Evolutionary conservation across 1,140 invertebrate species (phyloP), one percentile per base, ranked within the genome.

Genomic region (Cydia pomonella): DNA sequence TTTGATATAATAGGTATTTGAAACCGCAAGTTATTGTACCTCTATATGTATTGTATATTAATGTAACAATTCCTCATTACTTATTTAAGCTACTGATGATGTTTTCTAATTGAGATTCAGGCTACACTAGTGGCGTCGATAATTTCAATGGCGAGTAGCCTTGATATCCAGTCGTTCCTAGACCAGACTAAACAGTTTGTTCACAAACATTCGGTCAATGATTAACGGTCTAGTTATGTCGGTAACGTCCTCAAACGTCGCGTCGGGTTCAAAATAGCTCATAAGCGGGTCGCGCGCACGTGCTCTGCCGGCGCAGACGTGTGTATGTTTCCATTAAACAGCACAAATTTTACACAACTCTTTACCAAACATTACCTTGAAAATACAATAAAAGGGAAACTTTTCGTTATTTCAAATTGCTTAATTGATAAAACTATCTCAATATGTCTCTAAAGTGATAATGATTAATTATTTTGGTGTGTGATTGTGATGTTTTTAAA

Each of bases 271-370:
- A 66, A 66, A 66, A 66, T 66, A 66, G 63, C 25, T 66, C 63
- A 66, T 29, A 66, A 66, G 63, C 63, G 27, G 63, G 63, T 66
- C 63, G 63, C 23, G 63, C 63, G 63, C 63, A 66, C 63, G 63
- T 66, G 63, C 16, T 27, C 12, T 29, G 63, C 63, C 25, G 63
- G 63, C 63, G 63, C 63, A 29, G 25, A 27, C 63, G 25, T 27
- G 62, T 53, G n/a, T 53, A 53, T 53, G 50, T 53, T 53, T 53
- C 50, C n/a, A 53, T 18, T 53, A 53, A 16, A 53, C 13, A 53
- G 6, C 16, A 53, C 44, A 18, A 53, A 53, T 18, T 53, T 53
- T 18, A 53, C 50, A 53, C 50, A 53, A 53, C n/a, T 53, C 16
- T 21, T n/a, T 18, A 18, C 50, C 6, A 53, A 53, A 53, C 16